Evolutionary conservation across 2,797 vertebrate genomes (phyloP).

Genomic region (Rhinophrynus dorsalis): DNA sequence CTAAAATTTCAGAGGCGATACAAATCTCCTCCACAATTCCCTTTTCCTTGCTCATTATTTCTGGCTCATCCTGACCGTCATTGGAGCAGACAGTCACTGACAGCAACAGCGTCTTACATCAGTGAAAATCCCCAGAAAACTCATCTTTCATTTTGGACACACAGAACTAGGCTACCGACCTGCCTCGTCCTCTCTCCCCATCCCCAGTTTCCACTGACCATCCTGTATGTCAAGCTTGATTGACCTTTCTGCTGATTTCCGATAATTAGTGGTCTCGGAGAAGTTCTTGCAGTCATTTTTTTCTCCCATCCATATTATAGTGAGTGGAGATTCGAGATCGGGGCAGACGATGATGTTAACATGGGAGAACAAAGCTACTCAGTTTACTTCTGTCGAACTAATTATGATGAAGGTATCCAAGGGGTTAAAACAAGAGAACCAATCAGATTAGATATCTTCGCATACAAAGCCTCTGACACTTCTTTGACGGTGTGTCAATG

Average conservation of each 20-base stretch:
- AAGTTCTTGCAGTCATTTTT: not conserved
- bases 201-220: not conserved
- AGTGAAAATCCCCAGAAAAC: not conserved
- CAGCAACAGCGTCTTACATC: not conserved
- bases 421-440: too few species aligned
- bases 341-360: not conserved
- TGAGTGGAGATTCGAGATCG: not conserved
- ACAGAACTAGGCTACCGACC: too few species aligned
- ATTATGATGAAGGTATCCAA: too few species aligned
- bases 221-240: not conserved
- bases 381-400: not conserved
- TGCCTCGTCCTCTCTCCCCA: not conserved
- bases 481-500: not conserved
- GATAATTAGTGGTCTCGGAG: constrained; percentile 4
- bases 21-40: too few species aligned
- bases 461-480: too few species aligned
- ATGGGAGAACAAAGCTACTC: not conserved
- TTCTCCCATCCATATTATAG: not conserved
- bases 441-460: too few species aligned
- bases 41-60: constrained; percentile 5
- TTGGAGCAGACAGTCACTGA: not conserved
- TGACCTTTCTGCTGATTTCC: constrained; percentile 11
- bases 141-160: not conserved
- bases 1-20: too few species aligned
- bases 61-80: not conserved